Percentiles rank a stretch among this genome's conserved stretches.
These are phyloP conservation scores for Hofmannophila pseudospretella DNA, from an alignment of 2,888 invertebrate species.

Conservation along the genomic window DNA sequence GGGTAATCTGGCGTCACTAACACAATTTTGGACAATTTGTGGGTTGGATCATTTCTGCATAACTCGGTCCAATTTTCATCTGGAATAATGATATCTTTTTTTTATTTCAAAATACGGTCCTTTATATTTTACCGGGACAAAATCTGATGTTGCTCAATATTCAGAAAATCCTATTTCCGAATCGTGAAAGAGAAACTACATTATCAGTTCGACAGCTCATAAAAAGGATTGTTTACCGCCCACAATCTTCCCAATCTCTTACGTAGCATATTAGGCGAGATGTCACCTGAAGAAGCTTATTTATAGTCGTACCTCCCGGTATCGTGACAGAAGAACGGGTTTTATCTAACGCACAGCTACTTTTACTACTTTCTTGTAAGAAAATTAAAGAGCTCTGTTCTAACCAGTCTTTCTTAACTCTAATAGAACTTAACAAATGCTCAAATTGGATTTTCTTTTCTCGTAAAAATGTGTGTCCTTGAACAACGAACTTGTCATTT, in stretches of 20 bases:
- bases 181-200: conserved; percentile 32
- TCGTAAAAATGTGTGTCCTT: no score
- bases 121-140: no score
- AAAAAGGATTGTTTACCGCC: conserved; percentile 36
- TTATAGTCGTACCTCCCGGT: conserved; percentile 21
- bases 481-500: no score
- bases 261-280: conserved; percentile 15
- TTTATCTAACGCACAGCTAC: background rate
- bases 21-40: no score
- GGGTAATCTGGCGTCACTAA: no score
- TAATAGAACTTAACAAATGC: no score
- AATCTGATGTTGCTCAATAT: no score
- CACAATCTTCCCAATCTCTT: conserved; percentile 22
- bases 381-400: background rate
- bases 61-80: no score
- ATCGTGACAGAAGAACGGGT: conserved; percentile 1
- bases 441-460: no score
- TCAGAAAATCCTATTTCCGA: conserved; percentile 42
- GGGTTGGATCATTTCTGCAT: no score
- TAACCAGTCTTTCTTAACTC: no score
- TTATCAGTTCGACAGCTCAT: conserved; percentile 45
- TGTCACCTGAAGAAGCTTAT: conserved; percentile 28
- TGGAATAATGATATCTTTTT: background rate
- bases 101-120: background rate
- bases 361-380: conserved; percentile 1